Evolutionary conservation across 2,113 vertebrate species (phyloP), one percentile per base, ranked within the genome.

Genomic region (Natator depressus): DNA sequence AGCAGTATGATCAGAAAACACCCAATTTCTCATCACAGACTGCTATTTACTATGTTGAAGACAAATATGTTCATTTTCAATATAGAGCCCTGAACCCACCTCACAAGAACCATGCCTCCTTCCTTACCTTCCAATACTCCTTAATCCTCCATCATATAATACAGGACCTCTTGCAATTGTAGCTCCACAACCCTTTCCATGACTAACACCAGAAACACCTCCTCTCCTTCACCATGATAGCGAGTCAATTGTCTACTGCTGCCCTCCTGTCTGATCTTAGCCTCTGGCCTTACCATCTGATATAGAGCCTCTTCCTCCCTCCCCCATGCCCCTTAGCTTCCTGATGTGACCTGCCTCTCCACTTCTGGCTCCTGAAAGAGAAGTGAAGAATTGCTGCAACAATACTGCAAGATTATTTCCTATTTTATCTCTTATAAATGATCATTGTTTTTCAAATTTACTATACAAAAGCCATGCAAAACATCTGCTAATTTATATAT

Each of bases 401-500:
- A 31, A 57, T 83, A 38, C 78, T 92, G 49, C 25, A 54, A 65
- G 46, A 75, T 88, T 80, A 75, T 94, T 92, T 90, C 50, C 82
- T 19, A 10, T 76, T 91, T 90, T 78, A 4, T 53, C 87, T 89
- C 19, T 84, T 87, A 84, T 90, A 7, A 4, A 25, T 20, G 54
- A 13, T 62, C 22, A 6, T 10, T 19, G 5, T 13, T 0, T 0
- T 86, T 91, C 20, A 84, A 31, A 72, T 72, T 38, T n/a, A 72
- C 42, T 47, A 47, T 27, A 27, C 42, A 76, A 46, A 76, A 47
- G 17, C 42, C 38, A 46, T 46, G 42, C 38, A 93, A 57, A 10
- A 10, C 49, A 17, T 20, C 47, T 51, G 16, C 27, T 80, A 50
- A 80, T 35, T n/a, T 72, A 80, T 9, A 49, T 42, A 46, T 22